Evolutionary conservation across 2,113 vertebrate species (phyloP).

Genomic region (Herpailurus yagouaroundi): DNA sequence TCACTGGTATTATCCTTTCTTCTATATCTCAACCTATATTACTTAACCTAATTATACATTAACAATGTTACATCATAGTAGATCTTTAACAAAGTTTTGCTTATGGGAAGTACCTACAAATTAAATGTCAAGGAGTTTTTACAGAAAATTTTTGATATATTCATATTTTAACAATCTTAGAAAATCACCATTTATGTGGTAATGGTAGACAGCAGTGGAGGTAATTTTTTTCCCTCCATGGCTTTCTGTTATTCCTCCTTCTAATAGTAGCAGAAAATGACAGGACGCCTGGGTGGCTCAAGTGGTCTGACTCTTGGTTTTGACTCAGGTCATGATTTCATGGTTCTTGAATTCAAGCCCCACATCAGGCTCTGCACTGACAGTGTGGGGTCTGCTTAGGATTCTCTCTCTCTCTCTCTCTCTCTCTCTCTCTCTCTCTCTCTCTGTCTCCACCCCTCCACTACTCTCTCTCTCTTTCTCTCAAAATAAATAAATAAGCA

Average conservation of each 20-base stretch:
- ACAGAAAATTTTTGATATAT: background rate
- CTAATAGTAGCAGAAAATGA: background rate
- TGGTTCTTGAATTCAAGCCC: no score
- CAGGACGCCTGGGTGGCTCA: background rate
- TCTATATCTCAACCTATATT: background rate
- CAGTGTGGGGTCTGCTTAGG: no score
- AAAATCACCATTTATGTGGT: background rate
- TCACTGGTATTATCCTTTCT: background rate
- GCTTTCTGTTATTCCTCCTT: background rate
- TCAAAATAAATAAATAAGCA: no score
- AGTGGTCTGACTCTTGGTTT: no score
- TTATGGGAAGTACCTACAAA: background rate
- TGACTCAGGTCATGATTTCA: no score
- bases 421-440: no score
- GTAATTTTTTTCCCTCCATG: background rate
- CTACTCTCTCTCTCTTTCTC: no score
- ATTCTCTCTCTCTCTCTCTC: no score
- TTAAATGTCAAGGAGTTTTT: background rate
- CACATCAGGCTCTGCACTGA: no score
- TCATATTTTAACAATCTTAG: background rate
- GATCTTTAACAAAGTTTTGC: background rate
- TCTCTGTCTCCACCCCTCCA: no score
- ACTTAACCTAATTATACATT: background rate
- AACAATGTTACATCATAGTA: background rate
- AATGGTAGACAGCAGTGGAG: accelerated